These are phyloP conservation scores for Eledona agricola DNA, from an alignment of 2,888 invertebrate species.

Conservation along the genomic window DNA sequence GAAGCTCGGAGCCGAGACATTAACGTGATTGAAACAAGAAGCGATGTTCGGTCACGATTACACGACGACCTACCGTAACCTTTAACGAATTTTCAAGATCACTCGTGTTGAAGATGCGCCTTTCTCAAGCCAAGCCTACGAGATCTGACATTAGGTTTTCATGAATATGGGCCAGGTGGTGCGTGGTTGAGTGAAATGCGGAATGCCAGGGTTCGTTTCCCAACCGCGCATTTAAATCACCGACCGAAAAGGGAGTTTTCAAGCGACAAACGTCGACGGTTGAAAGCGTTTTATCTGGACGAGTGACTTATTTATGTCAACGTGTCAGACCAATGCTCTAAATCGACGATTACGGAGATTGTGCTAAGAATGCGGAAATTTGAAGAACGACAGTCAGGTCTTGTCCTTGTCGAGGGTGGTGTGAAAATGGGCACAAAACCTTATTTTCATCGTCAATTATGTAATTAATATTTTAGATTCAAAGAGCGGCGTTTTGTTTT, in stretches of 20 bases:
- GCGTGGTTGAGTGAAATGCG: conserved; percentile 4
- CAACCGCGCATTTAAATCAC: conserved; percentile 14
- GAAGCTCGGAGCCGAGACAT: no score
- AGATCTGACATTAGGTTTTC: conserved; percentile 1
- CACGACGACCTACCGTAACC: conserved; percentile 43
- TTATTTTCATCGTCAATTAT: no score
- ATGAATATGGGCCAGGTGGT: conserved; percentile 7
- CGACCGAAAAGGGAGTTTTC: no score
- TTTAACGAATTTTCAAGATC: conserved; percentile 46
- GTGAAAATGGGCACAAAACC: no score
- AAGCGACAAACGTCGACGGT: no score
- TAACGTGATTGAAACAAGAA: conserved; percentile 20
- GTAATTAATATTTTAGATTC: no score
- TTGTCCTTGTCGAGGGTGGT: no score
- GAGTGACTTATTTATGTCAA: conserved; percentile 5
- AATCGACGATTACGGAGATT: conserved; percentile 10
- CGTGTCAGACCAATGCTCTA: conserved; percentile 9
- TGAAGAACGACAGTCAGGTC: conserved; percentile 8
- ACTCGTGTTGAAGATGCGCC: conserved; percentile 31
- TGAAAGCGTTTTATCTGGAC: background rate
- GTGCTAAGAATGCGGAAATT: conserved; percentile 22
- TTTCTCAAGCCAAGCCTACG: conserved; percentile 17
- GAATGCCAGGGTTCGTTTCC: conserved; percentile 19
- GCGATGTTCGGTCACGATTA: conserved; percentile 21
- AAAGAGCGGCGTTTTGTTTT: no score